Conservation (phyloP, 92 coral and sea anemone genomes). For the Zoanthus solanderi region DNA sequence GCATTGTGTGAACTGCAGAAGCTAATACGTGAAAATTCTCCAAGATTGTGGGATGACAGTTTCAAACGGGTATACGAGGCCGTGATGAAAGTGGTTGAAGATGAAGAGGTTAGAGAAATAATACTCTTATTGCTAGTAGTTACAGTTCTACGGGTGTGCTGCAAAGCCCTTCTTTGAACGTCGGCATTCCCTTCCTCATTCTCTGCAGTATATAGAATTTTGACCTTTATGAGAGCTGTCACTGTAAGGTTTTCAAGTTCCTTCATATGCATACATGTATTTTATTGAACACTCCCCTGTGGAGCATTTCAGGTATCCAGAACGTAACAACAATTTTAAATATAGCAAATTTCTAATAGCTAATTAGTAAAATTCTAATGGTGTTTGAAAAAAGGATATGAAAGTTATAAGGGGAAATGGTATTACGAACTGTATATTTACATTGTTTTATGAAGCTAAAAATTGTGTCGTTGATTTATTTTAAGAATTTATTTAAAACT, state of each 20-base stretch:
- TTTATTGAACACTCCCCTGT: not conserved
- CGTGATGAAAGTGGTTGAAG: conserved; percentile 82
- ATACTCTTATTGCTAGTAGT: not conserved
- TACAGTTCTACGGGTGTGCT: not conserved
- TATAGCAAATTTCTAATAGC: not conserved
- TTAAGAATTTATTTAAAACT: not conserved
- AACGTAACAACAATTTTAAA: not conserved
- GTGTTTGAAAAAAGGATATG: not conserved
- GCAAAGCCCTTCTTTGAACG: no score
- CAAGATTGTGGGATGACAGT: conserved; percentile 87
- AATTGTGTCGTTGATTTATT: not conserved
- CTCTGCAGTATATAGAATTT: not conserved
- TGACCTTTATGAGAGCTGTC: no score
- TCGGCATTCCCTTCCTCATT: not conserved
- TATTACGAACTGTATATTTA: no score
- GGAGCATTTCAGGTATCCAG: not conserved
- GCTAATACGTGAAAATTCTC: conserved; percentile 85
- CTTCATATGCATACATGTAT: no score
- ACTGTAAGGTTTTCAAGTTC: no score
- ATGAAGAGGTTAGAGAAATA: conserved; percentile 80
- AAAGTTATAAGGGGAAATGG: not conserved
- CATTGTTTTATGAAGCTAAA: not conserved
- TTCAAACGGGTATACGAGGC: conserved; percentile 72
- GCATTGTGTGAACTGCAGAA: conserved; percentile 89
- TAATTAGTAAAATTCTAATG: not conserved